These are phyloP conservation scores for Megalurothrips usitatus DNA, from an alignment of 2,888 invertebrate genomes.

Conservation along the genomic window DNA sequence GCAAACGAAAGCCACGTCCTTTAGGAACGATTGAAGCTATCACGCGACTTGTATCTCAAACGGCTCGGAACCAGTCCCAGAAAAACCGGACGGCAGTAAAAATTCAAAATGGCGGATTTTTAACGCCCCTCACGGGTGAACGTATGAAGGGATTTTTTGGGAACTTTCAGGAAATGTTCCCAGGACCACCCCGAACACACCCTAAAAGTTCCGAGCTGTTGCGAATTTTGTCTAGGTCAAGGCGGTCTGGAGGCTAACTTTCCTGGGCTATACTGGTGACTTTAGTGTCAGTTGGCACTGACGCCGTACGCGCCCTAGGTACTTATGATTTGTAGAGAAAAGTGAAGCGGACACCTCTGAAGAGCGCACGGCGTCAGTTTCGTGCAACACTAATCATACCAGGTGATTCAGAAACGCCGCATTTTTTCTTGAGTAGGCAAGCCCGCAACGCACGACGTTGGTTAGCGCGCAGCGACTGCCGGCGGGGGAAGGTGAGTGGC, in stretches of 20 bases:
- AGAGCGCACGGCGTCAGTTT: no score
- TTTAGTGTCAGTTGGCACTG: no score
- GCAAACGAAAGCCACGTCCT: background rate
- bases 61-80: background rate
- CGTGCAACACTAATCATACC: no score
- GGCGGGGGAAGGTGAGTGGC: no score
- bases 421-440: no score
- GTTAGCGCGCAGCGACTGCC: no score
- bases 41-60: background rate
- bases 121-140: conserved; percentile 6
- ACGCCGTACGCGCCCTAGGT: no score
- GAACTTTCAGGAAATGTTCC: background rate
- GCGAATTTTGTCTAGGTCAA: background rate
- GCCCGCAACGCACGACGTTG: no score
- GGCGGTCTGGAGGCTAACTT: background rate
- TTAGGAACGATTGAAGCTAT: background rate
- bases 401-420: no score
- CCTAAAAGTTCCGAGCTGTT: background rate
- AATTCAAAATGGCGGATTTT: conserved; percentile 1
- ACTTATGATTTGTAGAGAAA: no score
- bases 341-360: no score
- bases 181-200: background rate
- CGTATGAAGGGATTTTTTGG: background rate
- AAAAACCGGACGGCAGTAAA: background rate
- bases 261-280: background rate